Evolutionary conservation across 2,113 vertebrate species (phyloP), one percentile per base, ranked within the genome.

Genomic region (Hippopotamus amphibius): DNA sequence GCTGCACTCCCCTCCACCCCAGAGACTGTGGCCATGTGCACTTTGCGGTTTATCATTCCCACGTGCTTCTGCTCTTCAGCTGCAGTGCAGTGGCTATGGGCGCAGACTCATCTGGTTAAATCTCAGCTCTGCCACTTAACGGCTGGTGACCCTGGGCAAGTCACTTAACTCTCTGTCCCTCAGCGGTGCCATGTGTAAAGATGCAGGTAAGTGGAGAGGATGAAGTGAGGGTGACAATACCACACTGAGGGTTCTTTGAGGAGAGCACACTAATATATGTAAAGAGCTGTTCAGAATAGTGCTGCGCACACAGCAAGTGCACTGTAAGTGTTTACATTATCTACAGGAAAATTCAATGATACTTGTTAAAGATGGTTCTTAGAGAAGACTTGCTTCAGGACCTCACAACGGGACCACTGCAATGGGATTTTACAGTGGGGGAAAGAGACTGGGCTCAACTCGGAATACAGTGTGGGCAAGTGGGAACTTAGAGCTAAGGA

Each of bases 21-120:
- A 33, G 33, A n/a, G 24, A 30, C 3, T 3, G 11, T 13, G 3
- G 8, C 65, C 74, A 24, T 0, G 24, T 0, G 2, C 37, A 12
- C 33, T 9, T 6, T 7, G 19, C 15, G 65, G 19, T 14, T 63
- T 21, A 16, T 55, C 46, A 41, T 11, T 41, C 61, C 50, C 12
- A 12, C 0, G 4, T 13, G 19, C 46, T 3, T 59, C 41, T 76
- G 22, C 22, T 72, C 46, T 7, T 13, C 6, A 68, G 41, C 48
- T 11, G 4, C 30, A 10, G 24, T 37, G 50, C 2, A 5, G 30
- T 37, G 63, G 83, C 30, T 41, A 21, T 6, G 11, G 37, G 65
- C 0, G 7, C 0, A 9, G 53, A 55, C 46, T 53, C 5, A 16
- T 43, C 46, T 33, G 41, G 21, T 83, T 46, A 26, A 37, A 92